A percentile compares a stretch with the other conserved stretches of the same genome.
phyloP scores from a whole-genome alignment of 92 coral and sea anemone species.

The Chrysogorgia sp. region DNA sequence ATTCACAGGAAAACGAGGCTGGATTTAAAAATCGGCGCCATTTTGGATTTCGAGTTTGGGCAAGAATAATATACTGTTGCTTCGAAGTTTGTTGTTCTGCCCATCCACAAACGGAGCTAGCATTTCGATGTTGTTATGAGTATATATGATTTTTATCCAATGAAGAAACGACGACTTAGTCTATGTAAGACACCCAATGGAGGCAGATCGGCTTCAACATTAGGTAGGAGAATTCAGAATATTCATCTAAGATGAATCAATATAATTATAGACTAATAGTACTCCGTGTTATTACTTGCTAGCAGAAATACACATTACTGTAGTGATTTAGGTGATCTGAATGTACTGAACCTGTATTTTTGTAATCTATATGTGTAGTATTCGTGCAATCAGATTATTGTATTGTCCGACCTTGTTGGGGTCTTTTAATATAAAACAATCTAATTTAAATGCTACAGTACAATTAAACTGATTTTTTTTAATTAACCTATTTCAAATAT shows the following conservation, averaged over 20 bases:
- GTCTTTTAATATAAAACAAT: too few relatives aligned
- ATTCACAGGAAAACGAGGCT: conserved; percentile 21
- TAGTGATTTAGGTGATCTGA: too few relatives aligned
- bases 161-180: conserved; percentile 28
- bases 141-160: conserved; percentile 16
- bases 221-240: not conserved
- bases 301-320: too few relatives aligned
- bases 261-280: not conserved
- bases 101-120: not conserved
- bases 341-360: too few relatives aligned
- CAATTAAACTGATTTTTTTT: too few relatives aligned
- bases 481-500: too few relatives aligned
- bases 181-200: conserved; percentile 35
- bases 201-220: not conserved
- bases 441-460: too few relatives aligned
- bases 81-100: not conserved
- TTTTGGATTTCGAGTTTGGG: not conserved
- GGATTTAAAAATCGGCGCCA: conserved; percentile 35
- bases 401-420: too few relatives aligned
- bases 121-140: not conserved
- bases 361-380: too few relatives aligned
- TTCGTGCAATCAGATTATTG: too few relatives aligned
- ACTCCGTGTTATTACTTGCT: too few relatives aligned
- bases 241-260: not conserved
- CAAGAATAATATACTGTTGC: not conserved